Evolutionary conservation across 2,888 invertebrate species (phyloP).

Genomic region (Heliconius charithonia): DNA sequence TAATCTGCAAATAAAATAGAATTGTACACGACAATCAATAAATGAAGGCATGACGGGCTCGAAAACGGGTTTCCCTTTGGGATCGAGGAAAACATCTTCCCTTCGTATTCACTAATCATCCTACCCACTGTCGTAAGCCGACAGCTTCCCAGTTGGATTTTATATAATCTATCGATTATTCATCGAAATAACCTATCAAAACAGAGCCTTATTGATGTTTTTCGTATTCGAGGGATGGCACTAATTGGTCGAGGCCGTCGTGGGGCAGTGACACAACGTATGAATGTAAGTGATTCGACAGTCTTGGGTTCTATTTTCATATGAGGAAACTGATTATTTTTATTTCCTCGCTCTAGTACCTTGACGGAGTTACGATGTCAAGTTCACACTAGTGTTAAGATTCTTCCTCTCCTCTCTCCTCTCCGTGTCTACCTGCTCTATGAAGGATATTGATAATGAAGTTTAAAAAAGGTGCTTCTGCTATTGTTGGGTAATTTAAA

Average conservation of each 20-base stretch:
- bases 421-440: no score
- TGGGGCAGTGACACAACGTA: not conserved
- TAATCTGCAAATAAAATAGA: constrained; percentile 7
- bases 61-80: constrained; percentile 23
- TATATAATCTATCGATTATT: constrained; percentile 17
- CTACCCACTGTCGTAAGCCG: constrained; percentile 12
- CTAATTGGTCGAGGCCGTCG: not conserved
- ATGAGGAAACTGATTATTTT: no score
- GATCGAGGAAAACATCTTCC: constrained; percentile 12
- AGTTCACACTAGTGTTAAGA: no score
- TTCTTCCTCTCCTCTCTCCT: no score
- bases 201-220: constrained; percentile 2
- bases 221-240: not conserved
- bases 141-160: constrained; percentile 14
- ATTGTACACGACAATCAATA: constrained; percentile 18
- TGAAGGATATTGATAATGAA: no score
- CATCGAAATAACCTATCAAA: constrained; percentile 24
- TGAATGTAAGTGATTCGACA: no score
- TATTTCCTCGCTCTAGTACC: no score
- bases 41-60: constrained; percentile 19
- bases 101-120: constrained; percentile 28
- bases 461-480: no score
- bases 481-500: no score
- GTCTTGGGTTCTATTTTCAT: no score
- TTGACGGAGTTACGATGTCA: no score